Conservation (phyloP, 2,797 vertebrate genomes). For the Eidolon dupreanum region DNA sequence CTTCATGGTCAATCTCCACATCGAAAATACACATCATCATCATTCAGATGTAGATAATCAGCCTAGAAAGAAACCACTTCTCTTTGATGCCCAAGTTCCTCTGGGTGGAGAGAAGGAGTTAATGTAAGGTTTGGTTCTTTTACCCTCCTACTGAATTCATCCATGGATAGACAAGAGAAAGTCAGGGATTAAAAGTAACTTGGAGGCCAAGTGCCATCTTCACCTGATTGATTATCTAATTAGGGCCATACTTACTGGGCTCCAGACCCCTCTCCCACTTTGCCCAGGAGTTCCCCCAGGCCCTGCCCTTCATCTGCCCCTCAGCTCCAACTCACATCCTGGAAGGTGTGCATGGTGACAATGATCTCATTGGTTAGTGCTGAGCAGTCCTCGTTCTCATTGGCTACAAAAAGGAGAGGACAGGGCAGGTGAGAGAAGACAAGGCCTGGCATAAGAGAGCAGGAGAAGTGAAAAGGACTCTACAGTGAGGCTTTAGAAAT, state of each 20-base stretch:
- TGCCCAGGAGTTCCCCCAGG: background rate
- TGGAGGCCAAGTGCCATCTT: background rate
- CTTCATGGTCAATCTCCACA: background rate
- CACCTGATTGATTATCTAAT: background rate
- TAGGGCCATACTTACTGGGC: too few relatives aligned
- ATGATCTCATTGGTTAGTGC: constrained; percentile 77
- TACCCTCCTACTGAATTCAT: background rate
- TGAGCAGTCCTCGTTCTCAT: constrained; percentile 57
- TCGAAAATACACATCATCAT: background rate
- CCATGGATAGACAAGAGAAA: background rate
- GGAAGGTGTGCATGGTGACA: constrained; percentile 80
- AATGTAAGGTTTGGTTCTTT: background rate
- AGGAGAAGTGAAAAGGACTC: background rate
- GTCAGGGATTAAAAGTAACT: background rate
- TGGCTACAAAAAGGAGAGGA: constrained; percentile 55
- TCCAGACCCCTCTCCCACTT: background rate
- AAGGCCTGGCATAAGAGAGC: background rate
- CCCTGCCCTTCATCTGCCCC: background rate
- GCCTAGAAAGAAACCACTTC: background rate
- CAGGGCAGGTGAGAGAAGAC: background rate
- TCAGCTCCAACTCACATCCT: constrained; percentile 71
- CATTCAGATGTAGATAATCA: background rate
- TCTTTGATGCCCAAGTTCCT: background rate
- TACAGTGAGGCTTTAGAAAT: background rate
- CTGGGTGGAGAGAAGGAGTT: background rate